Base-by-base conservation (phyloP, 1,140 invertebrate genomes). In the Drosophila pseudoobscura region DNA sequence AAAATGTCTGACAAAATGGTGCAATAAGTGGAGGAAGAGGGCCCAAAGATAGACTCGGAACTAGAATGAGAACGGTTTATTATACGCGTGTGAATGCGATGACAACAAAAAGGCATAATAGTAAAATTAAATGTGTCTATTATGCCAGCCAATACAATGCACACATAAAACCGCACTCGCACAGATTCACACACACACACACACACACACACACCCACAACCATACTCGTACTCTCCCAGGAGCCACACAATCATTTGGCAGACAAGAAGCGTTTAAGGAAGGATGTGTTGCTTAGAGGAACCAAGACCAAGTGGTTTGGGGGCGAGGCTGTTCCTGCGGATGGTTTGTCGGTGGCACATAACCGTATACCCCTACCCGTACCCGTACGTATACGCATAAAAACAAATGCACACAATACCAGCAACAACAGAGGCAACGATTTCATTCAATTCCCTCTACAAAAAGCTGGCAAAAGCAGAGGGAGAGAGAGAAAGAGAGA, bases 91-190 rank as follows among this genome's bases (percentile, higher is more conserved):
- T 13, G 77, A 84, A 84, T 84, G 76, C 73, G 80, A 84, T 87
- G 82, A 87, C 82, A 87, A 87, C 82, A 87, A 87, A 87, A 87
- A 83, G 83, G 75, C 83, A 88, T 88, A 88, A 88, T 88, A 88
- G 83, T 88, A 88, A 88, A 88, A 88, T 88, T 88, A 88, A 88
- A 88, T 88, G 83, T 88, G 78, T 88, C 83, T 88, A 83, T 88
- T 88, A 88, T 88, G 83, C 78, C 78, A 70, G 73, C 65, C 79
- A 88, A 88, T 88, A 87, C 82, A 87, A 87, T 87, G 78, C 78
- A 75, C 57, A 87, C 82, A 87, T 87, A 87, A 87, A 87, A 87
- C 82, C 83, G 44, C 78, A 79, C 82, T 65, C 66, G 58, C 57
- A 47, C 47, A 64, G 47, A 51, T 26, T 57, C 43, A 55, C 17